Conservation (phyloP, 2,888 invertebrate genomes). For the Rhagophthalmus giganteus region DNA sequence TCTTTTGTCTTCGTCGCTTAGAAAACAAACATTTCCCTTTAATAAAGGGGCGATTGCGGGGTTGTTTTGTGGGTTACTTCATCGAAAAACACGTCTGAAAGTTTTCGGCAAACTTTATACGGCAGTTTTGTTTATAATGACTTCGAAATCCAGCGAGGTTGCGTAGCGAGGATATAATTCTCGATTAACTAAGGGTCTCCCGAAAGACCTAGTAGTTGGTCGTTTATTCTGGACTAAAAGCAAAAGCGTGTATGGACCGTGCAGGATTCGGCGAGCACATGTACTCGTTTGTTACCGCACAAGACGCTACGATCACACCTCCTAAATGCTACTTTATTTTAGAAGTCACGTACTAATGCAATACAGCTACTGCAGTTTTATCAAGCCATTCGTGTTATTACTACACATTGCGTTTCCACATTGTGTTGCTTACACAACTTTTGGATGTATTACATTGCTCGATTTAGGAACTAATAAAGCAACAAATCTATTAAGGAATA, state of each 20-base stretch:
- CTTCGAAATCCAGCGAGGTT: slow-evolving; percentile 20
- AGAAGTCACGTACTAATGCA: slow-evolving; percentile 20
- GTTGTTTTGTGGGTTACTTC: background rate
- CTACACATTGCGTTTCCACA: slow-evolving; percentile 2
- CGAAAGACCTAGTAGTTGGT: slow-evolving; percentile 42
- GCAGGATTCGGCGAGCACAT: slow-evolving; percentile 25
- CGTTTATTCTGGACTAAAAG: slow-evolving; percentile 49
- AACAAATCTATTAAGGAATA: background rate
- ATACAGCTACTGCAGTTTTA: slow-evolving; percentile 13
- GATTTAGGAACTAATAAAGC: background rate
- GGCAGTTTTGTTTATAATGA: slow-evolving; percentile 20
- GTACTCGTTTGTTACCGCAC: slow-evolving; percentile 25
- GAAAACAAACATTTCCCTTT: no score
- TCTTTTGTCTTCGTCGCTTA: no score
- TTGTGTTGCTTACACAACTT: background rate
- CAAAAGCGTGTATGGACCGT: slow-evolving; percentile 45
- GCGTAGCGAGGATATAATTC: slow-evolving; percentile 40
- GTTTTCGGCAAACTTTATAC: slow-evolving; percentile 14
- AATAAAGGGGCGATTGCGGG: no score
- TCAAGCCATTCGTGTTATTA: slow-evolving; percentile 13
- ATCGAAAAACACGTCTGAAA: slow-evolving; percentile 12
- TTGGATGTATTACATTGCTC: no score
- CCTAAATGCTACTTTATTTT: slow-evolving; percentile 25
- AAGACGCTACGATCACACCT: slow-evolving; percentile 19
- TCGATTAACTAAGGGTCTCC: slow-evolving; percentile 44